Evolutionary conservation across 2,113 vertebrate species (phyloP), one percentile per base, ranked within the genome.

Genomic region (Heptranchias perlo): DNA sequence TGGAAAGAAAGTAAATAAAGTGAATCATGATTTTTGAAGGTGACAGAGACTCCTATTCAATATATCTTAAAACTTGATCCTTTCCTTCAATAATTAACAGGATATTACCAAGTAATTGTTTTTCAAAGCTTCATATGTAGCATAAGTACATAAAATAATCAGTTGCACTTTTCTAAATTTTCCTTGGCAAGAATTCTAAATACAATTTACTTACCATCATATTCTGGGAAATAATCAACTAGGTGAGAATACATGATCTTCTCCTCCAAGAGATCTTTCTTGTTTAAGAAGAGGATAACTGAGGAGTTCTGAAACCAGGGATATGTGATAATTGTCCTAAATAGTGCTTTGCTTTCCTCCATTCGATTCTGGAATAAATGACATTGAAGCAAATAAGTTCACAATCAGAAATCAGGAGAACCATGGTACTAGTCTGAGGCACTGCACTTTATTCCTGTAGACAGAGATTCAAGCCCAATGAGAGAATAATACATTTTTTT

Each of bases 241-340:
- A 99, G 97, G 97, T 99, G 99, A 52, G 99, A 99, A 97, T 99
- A 99, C 98, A 99, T 98, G 96, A 99, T 99, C 97, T 99, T 99
- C 97, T 99, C 99, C 97, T 99, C 99, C 97, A 99, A 97, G 82
- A 99, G 98, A 97, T 99, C 99, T 97, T 99, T 99, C 97, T 99
- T 99, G 98, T 99, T 99, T 97, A 99, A 98, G 98, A 99, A 99
- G 96, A 99, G 98, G 97, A 99, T 99, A 84, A 99, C 98, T 0
- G 99, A 99, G 97, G 98, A 99, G 52, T 99, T 99, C 97, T 98
- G 98, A 98, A 99, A 99, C 98, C 98, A 99, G 18, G 98, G 98
- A 97, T 99, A 99, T 16, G 98, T 99, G 97, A 99, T 99, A 97
- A 99, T 99, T 96, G 98, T 98, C 98, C 98, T 98, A 97, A 99